phyloP scores from a whole-genome alignment of 2,888 invertebrate genomes.

The Brachypalpus laphriformis region DNA sequence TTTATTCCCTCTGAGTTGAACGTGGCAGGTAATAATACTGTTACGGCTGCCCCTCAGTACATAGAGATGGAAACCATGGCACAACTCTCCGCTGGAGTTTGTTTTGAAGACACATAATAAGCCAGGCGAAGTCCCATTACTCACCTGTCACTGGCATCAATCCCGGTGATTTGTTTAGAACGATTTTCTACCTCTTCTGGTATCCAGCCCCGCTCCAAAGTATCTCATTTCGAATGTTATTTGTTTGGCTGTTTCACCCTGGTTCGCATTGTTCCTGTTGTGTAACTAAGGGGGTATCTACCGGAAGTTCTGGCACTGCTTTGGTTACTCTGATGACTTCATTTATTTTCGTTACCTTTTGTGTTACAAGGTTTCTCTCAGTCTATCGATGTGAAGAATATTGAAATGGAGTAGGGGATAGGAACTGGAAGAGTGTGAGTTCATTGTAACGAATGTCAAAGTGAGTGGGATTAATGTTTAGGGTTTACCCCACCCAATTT shows the following conservation, averaged over 20 bases:
- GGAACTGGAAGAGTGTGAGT: neutral
- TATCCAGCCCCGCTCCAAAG: neutral
- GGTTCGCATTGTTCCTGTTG: too few species aligned
- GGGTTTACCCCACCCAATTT: neutral
- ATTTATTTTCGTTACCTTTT: conserved; percentile 68
- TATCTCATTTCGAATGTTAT: conserved; percentile 43
- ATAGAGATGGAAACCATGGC: neutral
- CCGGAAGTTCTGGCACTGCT: conserved; percentile 52
- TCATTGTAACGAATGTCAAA: conserved; percentile 62
- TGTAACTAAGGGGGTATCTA: too few species aligned
- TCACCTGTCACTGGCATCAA: conserved; percentile 73
- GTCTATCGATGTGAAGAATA: conserved; percentile 51
- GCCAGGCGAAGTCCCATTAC: conserved; percentile 72
- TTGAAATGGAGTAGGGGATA: conserved; percentile 33
- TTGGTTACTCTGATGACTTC: conserved; percentile 64
- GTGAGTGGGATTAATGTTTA: conserved; percentile 57
- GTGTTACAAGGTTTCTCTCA: conserved; percentile 1
- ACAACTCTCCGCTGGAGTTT: conserved; percentile 24
- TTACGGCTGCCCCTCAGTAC: conserved; percentile 3
- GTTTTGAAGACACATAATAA: conserved; percentile 67
- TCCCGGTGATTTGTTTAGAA: conserved; percentile 72
- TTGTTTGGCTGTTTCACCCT: conserved; percentile 24
- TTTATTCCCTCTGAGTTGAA: conserved; percentile 52
- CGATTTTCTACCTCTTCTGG: conserved; percentile 31
- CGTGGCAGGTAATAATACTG: conserved; percentile 64